Evolutionary conservation across 2,797 vertebrate genomes (phyloP).

Genomic region (Enteromius trimaculatus): DNA sequence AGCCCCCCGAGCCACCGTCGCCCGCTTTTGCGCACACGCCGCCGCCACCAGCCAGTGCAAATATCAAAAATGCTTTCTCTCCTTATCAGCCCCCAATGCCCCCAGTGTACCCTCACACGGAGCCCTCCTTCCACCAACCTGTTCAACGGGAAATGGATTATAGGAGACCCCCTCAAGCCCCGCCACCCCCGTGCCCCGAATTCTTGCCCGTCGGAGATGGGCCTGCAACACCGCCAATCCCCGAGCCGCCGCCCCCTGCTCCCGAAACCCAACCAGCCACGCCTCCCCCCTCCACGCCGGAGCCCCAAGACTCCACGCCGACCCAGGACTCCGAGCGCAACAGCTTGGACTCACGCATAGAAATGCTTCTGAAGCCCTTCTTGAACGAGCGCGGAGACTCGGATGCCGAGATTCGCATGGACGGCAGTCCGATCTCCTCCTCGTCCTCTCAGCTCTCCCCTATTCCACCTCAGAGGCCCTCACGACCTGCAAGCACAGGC

Average conservation of each 20-base stretch:
- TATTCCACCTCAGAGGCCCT: constrained; percentile 83
- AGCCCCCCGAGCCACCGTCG: constrained; percentile 87
- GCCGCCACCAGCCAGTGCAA: constrained; percentile 79
- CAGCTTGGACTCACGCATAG: constrained; percentile 96
- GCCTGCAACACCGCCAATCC: constrained; percentile 87
- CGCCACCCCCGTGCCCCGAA: constrained; percentile 75
- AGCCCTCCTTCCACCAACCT: constrained; percentile 77
- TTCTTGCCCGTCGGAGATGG: constrained; percentile 83
- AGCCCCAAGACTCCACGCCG: constrained; percentile 80
- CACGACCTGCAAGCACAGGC: constrained; percentile 90
- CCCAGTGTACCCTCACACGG: constrained; percentile 73
- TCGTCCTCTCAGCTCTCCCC: constrained; percentile 97
- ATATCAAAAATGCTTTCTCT: constrained; percentile 91
- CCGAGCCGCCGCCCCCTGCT: constrained; percentile 76
- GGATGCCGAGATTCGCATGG: constrained; percentile 91
- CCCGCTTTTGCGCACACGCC: constrained; percentile 87
- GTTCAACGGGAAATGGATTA: constrained; percentile 84
- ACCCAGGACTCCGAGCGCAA: constrained; percentile 87
- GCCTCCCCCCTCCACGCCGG: constrained; percentile 85
- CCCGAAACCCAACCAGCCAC: constrained; percentile 74
- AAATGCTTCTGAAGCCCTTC: constrained; percentile 97
- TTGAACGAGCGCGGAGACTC: constrained; percentile 88
- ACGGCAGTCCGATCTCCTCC: constrained; percentile 97
- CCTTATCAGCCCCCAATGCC: constrained; percentile 89
- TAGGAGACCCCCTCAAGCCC: constrained; percentile 79